Evolutionary conservation across 1,140 invertebrate genomes (phyloP), one percentile per base, ranked within the genome.

Genomic region (Pseudomyrmex flavicornis): DNA sequence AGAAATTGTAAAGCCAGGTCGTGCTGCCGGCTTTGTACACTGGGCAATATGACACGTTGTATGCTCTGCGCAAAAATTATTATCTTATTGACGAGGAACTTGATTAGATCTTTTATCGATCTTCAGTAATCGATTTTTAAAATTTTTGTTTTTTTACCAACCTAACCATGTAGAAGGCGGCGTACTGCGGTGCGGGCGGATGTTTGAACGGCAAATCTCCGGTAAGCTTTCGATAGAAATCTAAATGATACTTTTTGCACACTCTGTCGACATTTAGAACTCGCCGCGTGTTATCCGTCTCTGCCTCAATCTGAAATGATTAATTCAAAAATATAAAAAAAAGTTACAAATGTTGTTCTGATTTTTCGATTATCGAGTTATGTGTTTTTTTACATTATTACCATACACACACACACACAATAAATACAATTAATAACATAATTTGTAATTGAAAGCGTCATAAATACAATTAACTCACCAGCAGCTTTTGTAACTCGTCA

Each of bases 21-120:
- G 95, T 94, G 26, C 93, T 95, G 13, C 94, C 95, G 15, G 95
- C 94, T 93, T 96, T 96, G 88, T 95, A 96, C 52, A 95, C 92
- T 20, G 95, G 95, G 88, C 95, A 96, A 91, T 95, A 96, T 0
- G 94, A 94, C 82, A 96, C 73, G 66, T 94, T 92, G 80, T 95
- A 91, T 10, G 87, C 76, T 82, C 95, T 95, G 84, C 50, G 85
- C 26, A 70, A 74, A 50, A 80, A 82, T 76, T 44, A 20, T 48
- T 5, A 58, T 68, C 5, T 58, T 65, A 26, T 76, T 50, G 20
- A 80, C 52, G 48, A 13, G 9, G 12, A 26, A 7, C 13, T 79
- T n/a, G 20, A 61, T 12, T 15, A 35, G 15, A 4, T 44, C 26
- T 1, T 4, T 69, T 62, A 74, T 65, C 13, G 56, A 52, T 58